These are phyloP conservation scores for Sphaerodactylus townsendi DNA, from an alignment of 2,113 vertebrate genomes.

Conservation along the genomic window DNA sequence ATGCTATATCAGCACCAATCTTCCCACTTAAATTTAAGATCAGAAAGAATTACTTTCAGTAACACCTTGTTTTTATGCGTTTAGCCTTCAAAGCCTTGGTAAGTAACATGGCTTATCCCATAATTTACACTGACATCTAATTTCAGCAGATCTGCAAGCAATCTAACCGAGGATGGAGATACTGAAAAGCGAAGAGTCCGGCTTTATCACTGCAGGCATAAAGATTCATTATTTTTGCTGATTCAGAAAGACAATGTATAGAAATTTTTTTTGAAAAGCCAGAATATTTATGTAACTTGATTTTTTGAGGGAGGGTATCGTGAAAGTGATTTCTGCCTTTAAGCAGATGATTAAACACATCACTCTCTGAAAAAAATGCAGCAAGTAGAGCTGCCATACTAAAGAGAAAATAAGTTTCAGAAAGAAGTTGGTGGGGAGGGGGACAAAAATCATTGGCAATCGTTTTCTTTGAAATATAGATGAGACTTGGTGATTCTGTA, in stretches of 20 bases:
- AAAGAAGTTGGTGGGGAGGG: not conserved
- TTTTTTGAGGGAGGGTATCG: slow-evolving; percentile 62
- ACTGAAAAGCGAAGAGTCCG: slow-evolving; percentile 71
- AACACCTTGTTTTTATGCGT: slow-evolving; percentile 82
- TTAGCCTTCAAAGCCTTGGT: slow-evolving; percentile 76
- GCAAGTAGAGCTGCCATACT: slow-evolving; percentile 54
- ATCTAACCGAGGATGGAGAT: slow-evolving; percentile 82
- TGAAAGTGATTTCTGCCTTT: slow-evolving; percentile 65
- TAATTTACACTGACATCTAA: slow-evolving; percentile 96
- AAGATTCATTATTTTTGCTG: slow-evolving; percentile 80
- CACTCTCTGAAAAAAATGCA: slow-evolving; percentile 43
- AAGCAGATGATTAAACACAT: slow-evolving; percentile 70
- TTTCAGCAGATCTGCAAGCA: slow-evolving; percentile 86
- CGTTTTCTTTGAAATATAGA: slow-evolving; percentile 58
- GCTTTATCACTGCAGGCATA: slow-evolving; percentile 74
- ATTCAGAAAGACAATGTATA: slow-evolving; percentile 64
- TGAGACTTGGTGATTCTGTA: slow-evolving; percentile 45
- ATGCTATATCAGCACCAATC: slow-evolving; percentile 88
- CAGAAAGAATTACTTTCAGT: slow-evolving; percentile 85
- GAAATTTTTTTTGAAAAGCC: not conserved
- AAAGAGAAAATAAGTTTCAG: slow-evolving; percentile 34
- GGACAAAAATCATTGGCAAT: slow-evolving; percentile 53
- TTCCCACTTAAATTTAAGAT: slow-evolving; percentile 83
- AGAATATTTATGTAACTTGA: slow-evolving; percentile 70
- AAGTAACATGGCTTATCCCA: slow-evolving; percentile 75